These are phyloP conservation scores for Pheosia tremula DNA, from an alignment of 2,888 invertebrate species.

Conservation along the genomic window DNA sequence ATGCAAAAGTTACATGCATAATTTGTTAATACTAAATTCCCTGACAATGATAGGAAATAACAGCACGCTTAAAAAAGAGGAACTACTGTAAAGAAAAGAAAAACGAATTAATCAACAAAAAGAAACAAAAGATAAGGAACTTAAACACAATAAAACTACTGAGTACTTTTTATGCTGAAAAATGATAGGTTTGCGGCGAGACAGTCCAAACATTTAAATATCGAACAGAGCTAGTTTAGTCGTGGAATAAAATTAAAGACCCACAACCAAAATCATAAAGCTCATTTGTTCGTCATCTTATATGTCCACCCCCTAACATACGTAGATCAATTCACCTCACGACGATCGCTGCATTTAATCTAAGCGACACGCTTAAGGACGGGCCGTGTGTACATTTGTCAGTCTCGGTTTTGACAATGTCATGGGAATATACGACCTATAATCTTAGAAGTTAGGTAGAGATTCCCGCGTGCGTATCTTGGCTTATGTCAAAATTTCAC, in stretches of 20 bases:
- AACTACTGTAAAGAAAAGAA: too few species aligned
- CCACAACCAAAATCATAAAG: background rate
- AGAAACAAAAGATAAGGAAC: too few species aligned
- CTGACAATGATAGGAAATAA: too few species aligned
- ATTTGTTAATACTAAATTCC: too few species aligned
- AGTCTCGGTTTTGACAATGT: constrained; percentile 23
- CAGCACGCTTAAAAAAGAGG: too few species aligned
- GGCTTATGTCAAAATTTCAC: constrained; percentile 31
- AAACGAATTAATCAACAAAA: too few species aligned
- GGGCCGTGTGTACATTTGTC: constrained; percentile 55
- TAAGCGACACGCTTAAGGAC: constrained; percentile 57
- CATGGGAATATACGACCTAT: constrained; percentile 13
- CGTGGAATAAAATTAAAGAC: background rate
- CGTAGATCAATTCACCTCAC: constrained; percentile 51
- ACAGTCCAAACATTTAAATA: too few species aligned
- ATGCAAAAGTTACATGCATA: too few species aligned
- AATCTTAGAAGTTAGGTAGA: background rate
- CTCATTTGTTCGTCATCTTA: background rate
- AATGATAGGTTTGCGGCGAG: too few species aligned
- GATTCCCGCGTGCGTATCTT: constrained; percentile 6
- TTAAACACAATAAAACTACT: too few species aligned
- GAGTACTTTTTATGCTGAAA: too few species aligned
- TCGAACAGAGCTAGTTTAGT: too few species aligned
- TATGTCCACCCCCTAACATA: constrained; percentile 3
- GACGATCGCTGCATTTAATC: constrained; percentile 52